phyloP scores from a whole-genome alignment of 2,113 vertebrate species.

The Capra hircus region DNA sequence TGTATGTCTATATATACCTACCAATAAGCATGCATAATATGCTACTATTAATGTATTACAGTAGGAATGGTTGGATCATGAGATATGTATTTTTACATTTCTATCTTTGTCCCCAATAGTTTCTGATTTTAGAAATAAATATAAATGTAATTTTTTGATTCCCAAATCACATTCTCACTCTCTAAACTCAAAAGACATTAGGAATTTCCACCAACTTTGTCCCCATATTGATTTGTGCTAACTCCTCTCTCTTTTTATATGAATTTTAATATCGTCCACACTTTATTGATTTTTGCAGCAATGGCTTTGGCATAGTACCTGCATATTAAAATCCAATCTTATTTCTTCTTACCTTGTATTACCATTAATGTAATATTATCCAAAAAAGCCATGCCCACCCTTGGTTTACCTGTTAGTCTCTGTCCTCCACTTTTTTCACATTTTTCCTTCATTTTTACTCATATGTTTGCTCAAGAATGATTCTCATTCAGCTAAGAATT shows the following conservation, averaged over 20 bases:
- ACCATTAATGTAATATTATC: background rate
- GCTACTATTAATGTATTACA: background rate
- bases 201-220: background rate
- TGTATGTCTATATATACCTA: background rate
- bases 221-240: background rate
- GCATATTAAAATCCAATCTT: background rate
- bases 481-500: background rate
- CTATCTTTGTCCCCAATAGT: background rate
- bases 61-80: background rate
- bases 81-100: background rate
- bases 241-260: background rate
- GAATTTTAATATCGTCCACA: background rate
- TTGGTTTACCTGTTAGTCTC: background rate
- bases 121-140: background rate
- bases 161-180: background rate
- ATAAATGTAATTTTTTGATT: background rate
- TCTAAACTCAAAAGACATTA: background rate
- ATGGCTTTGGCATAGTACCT: background rate
- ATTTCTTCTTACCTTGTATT: background rate
- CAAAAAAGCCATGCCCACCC: background rate
- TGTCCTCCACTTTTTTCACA: background rate
- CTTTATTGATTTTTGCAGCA: background rate
- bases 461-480: background rate
- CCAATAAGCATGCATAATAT: background rate
- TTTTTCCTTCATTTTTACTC: constrained; percentile 4